These are phyloP conservation scores for Ornithoptera alexandrae DNA, from an alignment of 2,888 invertebrate genomes.

Conservation along the genomic window DNA sequence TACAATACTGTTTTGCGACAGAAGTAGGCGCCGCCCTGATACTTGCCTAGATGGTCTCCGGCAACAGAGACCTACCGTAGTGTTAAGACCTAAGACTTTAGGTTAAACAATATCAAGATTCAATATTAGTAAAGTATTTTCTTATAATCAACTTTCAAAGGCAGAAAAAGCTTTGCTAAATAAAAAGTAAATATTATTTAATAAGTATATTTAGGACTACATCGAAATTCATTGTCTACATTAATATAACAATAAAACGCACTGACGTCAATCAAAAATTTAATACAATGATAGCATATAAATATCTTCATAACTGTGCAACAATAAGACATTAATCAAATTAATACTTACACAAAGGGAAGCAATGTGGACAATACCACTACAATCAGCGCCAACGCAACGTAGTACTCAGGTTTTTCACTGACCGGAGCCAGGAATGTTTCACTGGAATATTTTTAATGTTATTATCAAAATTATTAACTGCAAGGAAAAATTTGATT, in stretches of 20 bases:
- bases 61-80: too few species aligned
- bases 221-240: neutral
- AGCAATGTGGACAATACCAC: constrained; percentile 58
- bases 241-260: neutral
- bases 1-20: too few species aligned
- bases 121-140: too few species aligned
- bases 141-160: too few species aligned
- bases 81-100: too few species aligned
- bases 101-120: too few species aligned
- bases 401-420: constrained; percentile 58
- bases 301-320: constrained; percentile 27
- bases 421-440: constrained; percentile 56
- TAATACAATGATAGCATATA: constrained; percentile 10
- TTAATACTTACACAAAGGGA: constrained; percentile 64
- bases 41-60: too few species aligned
- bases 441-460: constrained; percentile 46
- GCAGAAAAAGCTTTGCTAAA: too few species aligned
- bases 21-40: too few species aligned
- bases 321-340: constrained; percentile 36
- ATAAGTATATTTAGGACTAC: neutral
- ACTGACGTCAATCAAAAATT: constrained; percentile 13
- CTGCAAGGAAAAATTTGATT: constrained; percentile 10
- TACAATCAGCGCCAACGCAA: constrained; percentile 54
- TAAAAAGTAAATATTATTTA: too few species aligned
- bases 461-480: neutral